phyloP scores from a whole-genome alignment of 2,113 vertebrate species.

The Melanostigma gelatinosum region DNA sequence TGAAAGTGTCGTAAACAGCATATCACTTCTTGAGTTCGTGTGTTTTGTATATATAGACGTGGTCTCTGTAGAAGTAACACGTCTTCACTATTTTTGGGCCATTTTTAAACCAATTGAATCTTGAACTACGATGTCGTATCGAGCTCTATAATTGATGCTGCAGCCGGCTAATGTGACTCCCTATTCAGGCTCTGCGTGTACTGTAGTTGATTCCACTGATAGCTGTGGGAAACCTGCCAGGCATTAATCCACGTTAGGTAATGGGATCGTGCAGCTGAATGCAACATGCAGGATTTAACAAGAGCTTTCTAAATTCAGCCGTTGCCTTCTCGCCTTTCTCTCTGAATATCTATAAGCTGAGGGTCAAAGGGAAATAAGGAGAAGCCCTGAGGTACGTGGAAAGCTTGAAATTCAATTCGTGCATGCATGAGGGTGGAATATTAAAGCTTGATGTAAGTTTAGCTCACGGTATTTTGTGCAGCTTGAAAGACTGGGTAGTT shows the following conservation, averaged over 20 bases:
- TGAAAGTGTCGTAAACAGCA: not conserved
- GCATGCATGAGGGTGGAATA: conserved; percentile 28
- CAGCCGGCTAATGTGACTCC: not conserved
- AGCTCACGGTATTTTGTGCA: not conserved
- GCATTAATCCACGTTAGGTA: conserved; percentile 45
- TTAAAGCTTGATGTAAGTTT: conserved; percentile 15
- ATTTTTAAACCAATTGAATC: not conserved
- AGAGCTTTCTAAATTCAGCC: conserved; percentile 36
- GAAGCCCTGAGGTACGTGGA: not conserved
- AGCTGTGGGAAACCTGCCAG: conserved; percentile 39
- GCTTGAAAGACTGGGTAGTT: not conserved
- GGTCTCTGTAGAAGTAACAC: not conserved
- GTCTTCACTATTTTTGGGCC: not conserved
- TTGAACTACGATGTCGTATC: not conserved
- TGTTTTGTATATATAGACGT: not conserved
- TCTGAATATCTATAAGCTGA: conserved; percentile 44
- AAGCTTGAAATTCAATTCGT: conserved; percentile 32
- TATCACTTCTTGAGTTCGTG: not conserved
- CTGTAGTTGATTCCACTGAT: conserved; percentile 3
- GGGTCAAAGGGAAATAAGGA: conserved; percentile 46
- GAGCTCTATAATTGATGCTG: not conserved
- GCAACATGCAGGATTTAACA: conserved; percentile 40
- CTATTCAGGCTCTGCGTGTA: not conserved
- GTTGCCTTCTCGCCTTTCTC: conserved; percentile 30
- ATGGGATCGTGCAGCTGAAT: conserved; percentile 61